phyloP scores from a whole-genome alignment of 1,140 invertebrate species.

The Drosophila asahinai region DNA sequence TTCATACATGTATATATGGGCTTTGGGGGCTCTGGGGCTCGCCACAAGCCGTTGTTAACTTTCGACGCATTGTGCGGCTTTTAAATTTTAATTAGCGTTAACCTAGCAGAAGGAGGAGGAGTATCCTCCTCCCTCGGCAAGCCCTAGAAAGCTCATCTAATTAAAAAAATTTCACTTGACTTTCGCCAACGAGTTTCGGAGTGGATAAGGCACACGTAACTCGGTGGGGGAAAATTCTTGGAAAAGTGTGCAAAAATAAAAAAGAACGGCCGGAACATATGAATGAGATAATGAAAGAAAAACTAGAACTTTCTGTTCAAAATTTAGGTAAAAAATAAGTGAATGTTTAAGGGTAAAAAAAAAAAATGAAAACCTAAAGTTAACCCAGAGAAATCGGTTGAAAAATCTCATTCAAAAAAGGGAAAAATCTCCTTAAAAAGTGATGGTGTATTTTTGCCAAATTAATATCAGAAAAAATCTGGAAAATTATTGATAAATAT shows the following conservation, averaged over 20 bases:
- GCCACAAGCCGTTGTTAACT: slow-evolving; percentile 71
- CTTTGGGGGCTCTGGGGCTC: slow-evolving; percentile 14
- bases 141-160: slow-evolving; percentile 69
- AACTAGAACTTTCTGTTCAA: not conserved
- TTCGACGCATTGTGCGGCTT: slow-evolving; percentile 82
- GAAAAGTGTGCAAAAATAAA: slow-evolving; percentile 5
- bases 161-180: slow-evolving; percentile 67
- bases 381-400: no score
- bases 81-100: slow-evolving; percentile 83
- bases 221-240: not conserved
- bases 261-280: not conserved
- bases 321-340: no score
- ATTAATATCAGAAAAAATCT: no score
- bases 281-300: slow-evolving; percentile 9
- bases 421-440: no score
- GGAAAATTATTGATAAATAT: no score
- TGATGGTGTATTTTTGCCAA: no score
- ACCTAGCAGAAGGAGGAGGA: slow-evolving; percentile 53
- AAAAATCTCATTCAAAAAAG: no score
- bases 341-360: not conserved
- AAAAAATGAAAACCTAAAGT: no score
- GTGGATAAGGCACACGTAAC: slow-evolving; percentile 6
- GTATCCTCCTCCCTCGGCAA: slow-evolving; percentile 5
- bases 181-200: slow-evolving; percentile 37
- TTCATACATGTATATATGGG: slow-evolving; percentile 39